These are phyloP conservation scores for Meles meles DNA, from an alignment of 2,113 vertebrate species.

Conservation along the genomic window DNA sequence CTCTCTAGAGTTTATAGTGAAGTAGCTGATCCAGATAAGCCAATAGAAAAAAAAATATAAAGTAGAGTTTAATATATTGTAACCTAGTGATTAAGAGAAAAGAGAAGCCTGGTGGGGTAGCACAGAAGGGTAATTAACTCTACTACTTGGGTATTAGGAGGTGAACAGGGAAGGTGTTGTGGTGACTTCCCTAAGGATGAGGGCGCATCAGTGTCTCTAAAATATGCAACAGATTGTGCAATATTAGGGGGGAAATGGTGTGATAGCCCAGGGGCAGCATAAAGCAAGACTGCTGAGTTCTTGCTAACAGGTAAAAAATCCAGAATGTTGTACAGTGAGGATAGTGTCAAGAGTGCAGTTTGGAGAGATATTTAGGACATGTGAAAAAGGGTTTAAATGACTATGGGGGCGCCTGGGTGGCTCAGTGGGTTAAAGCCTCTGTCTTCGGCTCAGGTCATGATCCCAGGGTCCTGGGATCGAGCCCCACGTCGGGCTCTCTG, in stretches of 20 bases:
- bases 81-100: neutral
- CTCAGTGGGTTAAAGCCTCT: too few species aligned
- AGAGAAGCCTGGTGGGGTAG: neutral
- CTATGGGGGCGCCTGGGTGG: too few species aligned
- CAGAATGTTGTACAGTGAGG: neutral
- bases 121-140: neutral
- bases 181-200: neutral
- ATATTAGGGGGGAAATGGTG: too few species aligned
- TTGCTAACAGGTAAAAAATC: neutral
- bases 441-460: too few species aligned
- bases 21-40: neutral
- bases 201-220: neutral
- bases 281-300: neutral
- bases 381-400: neutral
- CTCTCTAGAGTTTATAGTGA: neutral
- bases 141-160: neutral
- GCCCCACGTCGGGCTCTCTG: too few species aligned
- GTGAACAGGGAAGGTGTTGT: neutral
- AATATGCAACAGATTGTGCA: neutral
- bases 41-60: neutral
- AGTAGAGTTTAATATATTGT: neutral
- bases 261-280: neutral
- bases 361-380: neutral
- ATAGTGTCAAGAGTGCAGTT: neutral
- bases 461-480: too few species aligned